Evolutionary conservation across 2,888 invertebrate species (phyloP).

Genomic region (Coleophora flavipennella): DNA sequence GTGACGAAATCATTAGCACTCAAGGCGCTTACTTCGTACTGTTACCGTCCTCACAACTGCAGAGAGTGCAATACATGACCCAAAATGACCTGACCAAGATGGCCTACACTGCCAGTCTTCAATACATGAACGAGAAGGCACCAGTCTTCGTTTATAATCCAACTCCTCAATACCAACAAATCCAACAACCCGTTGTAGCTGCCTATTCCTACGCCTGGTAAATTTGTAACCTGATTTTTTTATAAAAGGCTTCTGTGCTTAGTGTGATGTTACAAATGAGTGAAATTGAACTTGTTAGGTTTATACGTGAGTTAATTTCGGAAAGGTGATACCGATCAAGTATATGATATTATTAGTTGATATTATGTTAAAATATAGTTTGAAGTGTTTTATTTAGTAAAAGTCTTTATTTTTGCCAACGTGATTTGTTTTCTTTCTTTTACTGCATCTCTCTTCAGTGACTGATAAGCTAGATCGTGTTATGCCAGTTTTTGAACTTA

Average conservation of each 20-base stretch:
- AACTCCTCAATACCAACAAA: slow-evolving; percentile 38
- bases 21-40: slow-evolving; percentile 77
- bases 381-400: too few relatives aligned
- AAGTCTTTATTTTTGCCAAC: too few relatives aligned
- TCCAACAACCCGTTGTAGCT: slow-evolving; percentile 18
- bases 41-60: slow-evolving; percentile 75
- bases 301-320: background rate
- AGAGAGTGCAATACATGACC: slow-evolving; percentile 74
- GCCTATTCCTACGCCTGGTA: slow-evolving; percentile 29
- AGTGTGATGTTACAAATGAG: background rate
- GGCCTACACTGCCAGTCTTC: slow-evolving; percentile 76
- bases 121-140: slow-evolving; percentile 75
- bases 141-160: slow-evolving; percentile 74
- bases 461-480: too few relatives aligned
- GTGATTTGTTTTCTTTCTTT: too few relatives aligned
- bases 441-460: too few relatives aligned
- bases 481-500: too few relatives aligned
- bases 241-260: background rate
- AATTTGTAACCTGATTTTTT: background rate
- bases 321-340: background rate
- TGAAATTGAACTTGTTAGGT: background rate
- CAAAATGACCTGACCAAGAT: slow-evolving; percentile 67
- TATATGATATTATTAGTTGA: too few relatives aligned
- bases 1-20: slow-evolving; percentile 45
- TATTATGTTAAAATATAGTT: too few relatives aligned